These are phyloP conservation scores for Ptychadena robeensis DNA, from an alignment of 2,797 vertebrate genomes.

Conservation along the genomic window DNA sequence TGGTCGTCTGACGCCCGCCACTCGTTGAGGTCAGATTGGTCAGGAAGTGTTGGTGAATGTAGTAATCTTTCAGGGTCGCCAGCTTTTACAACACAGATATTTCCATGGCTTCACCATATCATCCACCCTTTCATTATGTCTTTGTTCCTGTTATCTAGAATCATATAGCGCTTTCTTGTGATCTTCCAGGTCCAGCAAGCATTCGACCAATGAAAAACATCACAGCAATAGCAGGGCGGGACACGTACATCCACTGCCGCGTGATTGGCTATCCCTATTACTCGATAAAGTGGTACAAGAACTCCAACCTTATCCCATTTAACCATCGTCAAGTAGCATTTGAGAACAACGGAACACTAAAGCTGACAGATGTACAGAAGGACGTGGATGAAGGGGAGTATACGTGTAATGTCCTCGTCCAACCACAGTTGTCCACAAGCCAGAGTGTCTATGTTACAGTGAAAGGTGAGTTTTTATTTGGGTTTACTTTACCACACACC, in stretches of 20 bases:
- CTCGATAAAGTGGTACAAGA: conserved; percentile 99
- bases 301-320: conserved; percentile 93
- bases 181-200: conserved; percentile 90
- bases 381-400: conserved; percentile 94
- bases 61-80: background rate
- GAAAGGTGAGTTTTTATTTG: conserved; percentile 82
- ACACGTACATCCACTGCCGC: conserved; percentile 95
- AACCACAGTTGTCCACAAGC: conserved; percentile 94
- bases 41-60: too few relatives aligned
- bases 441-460: conserved; percentile 94
- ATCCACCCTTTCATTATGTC: conserved; percentile 43
- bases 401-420: conserved; percentile 93
- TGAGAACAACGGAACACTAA: conserved; percentile 95
- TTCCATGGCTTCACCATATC: background rate
- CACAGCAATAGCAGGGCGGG: conserved; percentile 94
- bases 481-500: too few relatives aligned
- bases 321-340: conserved; percentile 98
- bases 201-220: conserved; percentile 98
- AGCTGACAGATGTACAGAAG: conserved; percentile 95
- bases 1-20: too few relatives aligned
- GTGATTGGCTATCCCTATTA: conserved; percentile 98
- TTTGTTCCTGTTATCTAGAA: conserved; percentile 80
- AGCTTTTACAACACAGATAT: background rate
- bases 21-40: too few relatives aligned
- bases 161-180: conserved; percentile 73